Percentiles rank a stretch among this genome's conserved stretches.
Conservation (phyloP, 2,113 vertebrate genomes). For the Psephotus haematonotus region DNA sequence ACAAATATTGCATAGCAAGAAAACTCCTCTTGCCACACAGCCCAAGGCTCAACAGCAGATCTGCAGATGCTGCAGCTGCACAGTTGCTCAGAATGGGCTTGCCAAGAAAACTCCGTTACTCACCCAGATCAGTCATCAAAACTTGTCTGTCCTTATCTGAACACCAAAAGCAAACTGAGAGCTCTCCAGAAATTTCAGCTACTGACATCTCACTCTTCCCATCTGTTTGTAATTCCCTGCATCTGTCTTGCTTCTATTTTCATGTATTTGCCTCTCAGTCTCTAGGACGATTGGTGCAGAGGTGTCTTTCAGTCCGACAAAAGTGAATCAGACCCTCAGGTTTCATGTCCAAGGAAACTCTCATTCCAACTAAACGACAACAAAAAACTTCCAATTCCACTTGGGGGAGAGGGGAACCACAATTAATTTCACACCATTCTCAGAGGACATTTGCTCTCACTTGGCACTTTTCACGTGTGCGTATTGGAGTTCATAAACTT, state of each 20-base stretch:
- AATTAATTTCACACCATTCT: not conserved
- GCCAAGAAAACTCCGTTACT: not conserved
- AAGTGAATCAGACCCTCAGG: not conserved
- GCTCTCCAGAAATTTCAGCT: not conserved
- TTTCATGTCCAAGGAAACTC: not conserved
- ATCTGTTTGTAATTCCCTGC: not conserved
- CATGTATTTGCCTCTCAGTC: rapidly evolving
- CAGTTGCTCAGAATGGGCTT: not conserved
- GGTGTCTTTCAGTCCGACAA: not conserved
- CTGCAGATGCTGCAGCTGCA: not conserved
- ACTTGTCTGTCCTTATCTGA: not conserved
- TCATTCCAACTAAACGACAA: not conserved
- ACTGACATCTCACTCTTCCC: not conserved
- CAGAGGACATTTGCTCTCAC: not conserved
- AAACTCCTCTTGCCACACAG: not conserved
- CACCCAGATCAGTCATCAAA: not conserved
- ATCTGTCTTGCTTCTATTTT: not conserved
- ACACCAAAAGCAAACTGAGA: not conserved
- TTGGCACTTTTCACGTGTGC: not conserved
- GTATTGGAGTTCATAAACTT: not conserved
- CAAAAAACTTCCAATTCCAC: not conserved
- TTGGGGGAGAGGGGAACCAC: not conserved
- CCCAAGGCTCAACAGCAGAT: not conserved
- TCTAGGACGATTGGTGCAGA: not conserved
- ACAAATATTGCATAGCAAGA: not conserved